A percentile compares a stretch with the other conserved stretches of the same genome.
These are phyloP conservation scores for Drosophila insularis DNA, from an alignment of 1,140 invertebrate species.

Conservation along the genomic window DNA sequence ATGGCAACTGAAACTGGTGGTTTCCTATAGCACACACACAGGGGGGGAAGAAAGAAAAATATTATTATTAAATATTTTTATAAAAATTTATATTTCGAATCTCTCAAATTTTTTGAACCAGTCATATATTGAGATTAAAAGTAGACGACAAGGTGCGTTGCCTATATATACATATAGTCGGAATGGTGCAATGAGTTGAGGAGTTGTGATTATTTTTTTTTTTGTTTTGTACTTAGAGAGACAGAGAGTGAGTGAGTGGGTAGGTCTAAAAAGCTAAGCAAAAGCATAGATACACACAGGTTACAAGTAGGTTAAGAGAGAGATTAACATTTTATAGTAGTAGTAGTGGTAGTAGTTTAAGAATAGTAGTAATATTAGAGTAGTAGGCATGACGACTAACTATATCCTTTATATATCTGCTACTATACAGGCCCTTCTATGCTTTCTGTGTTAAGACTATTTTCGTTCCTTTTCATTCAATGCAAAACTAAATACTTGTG, in stretches of 20 bases:
- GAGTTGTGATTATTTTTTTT: not conserved
- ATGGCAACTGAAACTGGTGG: slow-evolving; percentile 55
- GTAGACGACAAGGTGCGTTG: slow-evolving; percentile 73
- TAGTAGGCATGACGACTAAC: not conserved
- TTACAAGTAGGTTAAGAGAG: slow-evolving; percentile 33
- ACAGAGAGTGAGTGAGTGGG: slow-evolving; percentile 14
- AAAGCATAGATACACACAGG: slow-evolving; percentile 52
- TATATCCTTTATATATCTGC: not conserved
- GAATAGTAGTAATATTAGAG: not conserved
- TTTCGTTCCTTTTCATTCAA: too few relatives aligned
- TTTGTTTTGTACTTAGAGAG: not conserved
- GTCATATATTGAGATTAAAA: not conserved
- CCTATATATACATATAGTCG: slow-evolving; percentile 35
- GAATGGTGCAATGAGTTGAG: slow-evolving; percentile 68
- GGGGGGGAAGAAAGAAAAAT: slow-evolving; percentile 6
- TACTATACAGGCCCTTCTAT: not conserved
- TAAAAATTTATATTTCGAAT: not conserved
- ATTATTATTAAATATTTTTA: not conserved
- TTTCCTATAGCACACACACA: slow-evolving; percentile 48
- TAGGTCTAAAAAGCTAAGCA: slow-evolving; percentile 62
- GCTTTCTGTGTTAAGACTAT: too few relatives aligned
- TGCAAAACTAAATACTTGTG: too few relatives aligned
- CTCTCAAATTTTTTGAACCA: slow-evolving; percentile 1
- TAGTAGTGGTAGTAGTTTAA: not conserved
- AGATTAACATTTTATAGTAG: slow-evolving; percentile 22